Evolutionary conservation across 2,113 vertebrate genomes (phyloP).

Genomic region (Naja naja): DNA sequence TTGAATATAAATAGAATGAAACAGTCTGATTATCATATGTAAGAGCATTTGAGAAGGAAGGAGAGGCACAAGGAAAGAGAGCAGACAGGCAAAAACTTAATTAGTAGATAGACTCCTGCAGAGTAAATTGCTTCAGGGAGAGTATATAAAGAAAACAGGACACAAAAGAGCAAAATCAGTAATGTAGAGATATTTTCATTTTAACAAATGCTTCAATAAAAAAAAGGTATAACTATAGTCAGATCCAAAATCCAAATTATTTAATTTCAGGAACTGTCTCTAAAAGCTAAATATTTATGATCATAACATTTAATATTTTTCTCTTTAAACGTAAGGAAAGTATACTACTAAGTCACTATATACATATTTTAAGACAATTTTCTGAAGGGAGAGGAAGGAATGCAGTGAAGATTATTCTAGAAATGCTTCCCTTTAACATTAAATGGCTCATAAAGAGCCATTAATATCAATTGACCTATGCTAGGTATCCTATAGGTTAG

Average conservation of each 20-base stretch:
- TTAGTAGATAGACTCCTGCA: not conserved
- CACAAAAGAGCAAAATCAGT: not conserved
- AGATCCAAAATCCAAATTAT: not conserved
- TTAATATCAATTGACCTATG: not conserved
- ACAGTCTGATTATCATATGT: not conserved
- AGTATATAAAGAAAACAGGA: not conserved
- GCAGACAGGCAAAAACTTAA: not conserved
- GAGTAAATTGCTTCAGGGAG: not conserved
- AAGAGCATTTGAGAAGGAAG: not conserved
- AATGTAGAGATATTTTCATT: not conserved
- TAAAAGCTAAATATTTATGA: not conserved
- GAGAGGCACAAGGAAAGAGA: not conserved
- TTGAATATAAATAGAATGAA: not conserved
- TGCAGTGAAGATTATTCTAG: not conserved
- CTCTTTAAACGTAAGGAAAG: not conserved
- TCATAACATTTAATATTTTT: not conserved
- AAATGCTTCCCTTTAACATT: not conserved
- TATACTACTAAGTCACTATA: not conserved
- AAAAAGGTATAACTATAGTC: not conserved
- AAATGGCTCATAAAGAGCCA: not conserved
- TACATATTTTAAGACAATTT: not conserved
- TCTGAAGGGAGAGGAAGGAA: not conserved
- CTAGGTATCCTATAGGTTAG: not conserved
- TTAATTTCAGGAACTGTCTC: not conserved
- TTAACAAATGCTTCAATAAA: not conserved